Percentiles rank a stretch among this genome's conserved stretches.
Conservation (phyloP, 2,888 invertebrate species). For the Dendrolimus pini region DNA sequence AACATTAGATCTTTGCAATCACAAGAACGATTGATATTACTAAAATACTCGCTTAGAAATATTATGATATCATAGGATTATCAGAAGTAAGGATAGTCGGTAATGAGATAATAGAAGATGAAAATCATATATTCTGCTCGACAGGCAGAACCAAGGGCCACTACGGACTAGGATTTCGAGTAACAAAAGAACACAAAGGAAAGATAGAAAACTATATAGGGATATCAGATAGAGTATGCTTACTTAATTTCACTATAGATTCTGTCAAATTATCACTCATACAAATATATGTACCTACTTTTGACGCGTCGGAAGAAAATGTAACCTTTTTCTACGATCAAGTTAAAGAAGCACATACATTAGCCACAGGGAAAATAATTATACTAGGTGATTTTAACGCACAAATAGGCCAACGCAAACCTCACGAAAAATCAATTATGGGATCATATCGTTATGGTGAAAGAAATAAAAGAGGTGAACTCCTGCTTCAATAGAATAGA, state of each 20-base stretch:
- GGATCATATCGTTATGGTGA: slow-evolving; percentile 12
- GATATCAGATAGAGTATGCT: not conserved
- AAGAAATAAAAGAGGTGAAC: slow-evolving; percentile 9
- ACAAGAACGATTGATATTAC: not conserved
- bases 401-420: slow-evolving; percentile 10
- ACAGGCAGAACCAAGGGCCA: not conserved
- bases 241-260: not conserved
- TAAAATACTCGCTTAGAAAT: not conserved
- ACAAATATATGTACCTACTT: slow-evolving; percentile 17
- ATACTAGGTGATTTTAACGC: slow-evolving; percentile 18
- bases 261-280: slow-evolving; percentile 6
- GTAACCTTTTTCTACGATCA: slow-evolving; percentile 13
- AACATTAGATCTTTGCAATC: slow-evolving; percentile 8
- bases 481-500: too few species aligned
- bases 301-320: slow-evolving; percentile 9
- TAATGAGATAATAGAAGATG: slow-evolving; percentile 3
- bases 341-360: slow-evolving; percentile 8
- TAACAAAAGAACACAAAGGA: not conserved
- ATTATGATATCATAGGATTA: slow-evolving; percentile 3
- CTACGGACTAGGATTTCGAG: slow-evolving; percentile 4
- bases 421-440: slow-evolving; percentile 4
- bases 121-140: slow-evolving; percentile 4
- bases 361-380: slow-evolving; percentile 7
- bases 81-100: slow-evolving; percentile 3
- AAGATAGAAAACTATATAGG: not conserved